Conservation (phyloP, 2,797 vertebrate genomes). For the Enteromius trimaculatus region DNA sequence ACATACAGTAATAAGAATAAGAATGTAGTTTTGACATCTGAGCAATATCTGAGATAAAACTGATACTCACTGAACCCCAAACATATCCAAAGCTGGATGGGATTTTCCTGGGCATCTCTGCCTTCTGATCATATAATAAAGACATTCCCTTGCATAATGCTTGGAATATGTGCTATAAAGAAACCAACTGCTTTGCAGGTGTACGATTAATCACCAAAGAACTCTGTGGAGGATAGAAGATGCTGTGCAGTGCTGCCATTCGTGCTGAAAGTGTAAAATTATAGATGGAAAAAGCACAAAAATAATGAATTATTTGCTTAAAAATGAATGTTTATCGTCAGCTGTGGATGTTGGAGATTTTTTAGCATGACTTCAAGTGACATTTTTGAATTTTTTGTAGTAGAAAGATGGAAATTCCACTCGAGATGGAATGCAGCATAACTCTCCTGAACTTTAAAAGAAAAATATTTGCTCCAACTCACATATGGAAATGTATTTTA, state of each 20-base stretch:
- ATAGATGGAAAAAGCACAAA: not conserved
- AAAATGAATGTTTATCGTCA: not conserved
- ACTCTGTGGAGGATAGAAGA: not conserved
- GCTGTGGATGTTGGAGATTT: not conserved
- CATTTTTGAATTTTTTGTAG: not conserved
- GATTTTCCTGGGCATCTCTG: slow-evolving; percentile 6
- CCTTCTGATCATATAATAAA: not conserved
- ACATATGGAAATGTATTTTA: not conserved
- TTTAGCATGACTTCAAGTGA: not conserved
- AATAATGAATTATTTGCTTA: not conserved
- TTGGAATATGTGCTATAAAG: not conserved
- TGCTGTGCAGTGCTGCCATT: not conserved
- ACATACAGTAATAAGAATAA: not conserved
- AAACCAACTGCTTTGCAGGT: not conserved
- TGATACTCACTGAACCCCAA: too few relatives aligned
- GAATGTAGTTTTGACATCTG: not conserved
- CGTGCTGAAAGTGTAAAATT: not conserved
- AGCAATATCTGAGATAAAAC: not conserved
- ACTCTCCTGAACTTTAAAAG: not conserved
- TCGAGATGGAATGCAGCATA: not conserved
- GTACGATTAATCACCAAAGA: not conserved
- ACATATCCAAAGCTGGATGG: too few relatives aligned
- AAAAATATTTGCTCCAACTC: not conserved
- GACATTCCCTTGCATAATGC: not conserved
- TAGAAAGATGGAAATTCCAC: not conserved